Evolutionary conservation across 35 echinoderm and acorn worm species (phyloP).

Genomic region (Apostichopus parvimensis): DNA sequence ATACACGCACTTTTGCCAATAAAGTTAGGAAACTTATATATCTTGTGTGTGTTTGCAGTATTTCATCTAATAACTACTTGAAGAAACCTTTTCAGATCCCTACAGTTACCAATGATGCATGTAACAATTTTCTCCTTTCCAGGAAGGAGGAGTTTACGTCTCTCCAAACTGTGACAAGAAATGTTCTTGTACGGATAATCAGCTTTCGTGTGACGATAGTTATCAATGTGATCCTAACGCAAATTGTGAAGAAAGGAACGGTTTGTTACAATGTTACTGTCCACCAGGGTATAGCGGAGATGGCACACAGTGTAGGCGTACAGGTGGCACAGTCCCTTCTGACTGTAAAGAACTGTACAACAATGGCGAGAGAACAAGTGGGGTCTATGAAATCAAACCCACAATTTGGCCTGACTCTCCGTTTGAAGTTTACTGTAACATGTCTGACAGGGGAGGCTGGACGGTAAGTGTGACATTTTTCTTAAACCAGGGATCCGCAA

Average conservation of each 20-base stretch:
- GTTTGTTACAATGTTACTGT: background rate
- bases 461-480: background rate
- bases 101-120: background rate
- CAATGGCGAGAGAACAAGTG: background rate
- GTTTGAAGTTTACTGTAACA: no score
- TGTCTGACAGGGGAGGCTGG: background rate
- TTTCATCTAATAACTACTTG: background rate
- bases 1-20: background rate
- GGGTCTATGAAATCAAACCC: background rate
- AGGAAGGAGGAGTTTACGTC: background rate
- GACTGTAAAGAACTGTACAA: background rate
- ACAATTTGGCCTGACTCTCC: background rate
- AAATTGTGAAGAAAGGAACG: conserved; percentile 11
- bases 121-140: background rate
- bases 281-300: background rate
- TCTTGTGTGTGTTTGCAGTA: no score
- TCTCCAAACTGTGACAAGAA: background rate
- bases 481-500: background rate
- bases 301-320: background rate
- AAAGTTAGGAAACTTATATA: background rate
- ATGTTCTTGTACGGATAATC: background rate
- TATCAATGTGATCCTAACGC: background rate
- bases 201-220: background rate
- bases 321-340: background rate
- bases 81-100: background rate